These are phyloP conservation scores for Rhingia rostrata DNA, from an alignment of 2,888 invertebrate species.

Conservation along the genomic window DNA sequence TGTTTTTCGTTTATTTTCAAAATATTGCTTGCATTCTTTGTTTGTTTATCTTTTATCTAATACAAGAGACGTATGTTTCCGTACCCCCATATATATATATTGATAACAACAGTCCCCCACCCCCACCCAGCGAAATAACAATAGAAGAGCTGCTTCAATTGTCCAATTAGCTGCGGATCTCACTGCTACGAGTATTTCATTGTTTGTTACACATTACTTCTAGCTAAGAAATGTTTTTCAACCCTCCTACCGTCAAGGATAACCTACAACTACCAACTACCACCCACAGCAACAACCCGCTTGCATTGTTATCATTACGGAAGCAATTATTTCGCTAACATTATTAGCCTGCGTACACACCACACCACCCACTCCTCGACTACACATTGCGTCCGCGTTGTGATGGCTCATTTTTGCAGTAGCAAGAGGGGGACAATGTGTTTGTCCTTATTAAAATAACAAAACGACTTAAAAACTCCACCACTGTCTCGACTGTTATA, in stretches of 20 bases:
- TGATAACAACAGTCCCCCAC: too few species aligned
- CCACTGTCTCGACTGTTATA: conserved; percentile 45
- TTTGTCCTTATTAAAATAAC: conserved; percentile 59
- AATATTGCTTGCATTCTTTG: too few species aligned
- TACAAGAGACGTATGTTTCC: too few species aligned
- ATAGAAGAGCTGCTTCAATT: too few species aligned
- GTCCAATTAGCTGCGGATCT: too few species aligned
- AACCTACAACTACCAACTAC: neutral
- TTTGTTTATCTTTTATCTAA: too few species aligned
- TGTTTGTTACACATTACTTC: too few species aligned
- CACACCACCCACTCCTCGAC: neutral
- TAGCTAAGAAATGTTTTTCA: too few species aligned
- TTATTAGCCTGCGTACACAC: conserved; percentile 1
- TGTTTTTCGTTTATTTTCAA: too few species aligned
- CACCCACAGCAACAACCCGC: neutral
- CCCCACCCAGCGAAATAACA: too few species aligned
- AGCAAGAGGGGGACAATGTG: neutral
- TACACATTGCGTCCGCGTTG: neutral
- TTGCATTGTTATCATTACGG: conserved; percentile 20
- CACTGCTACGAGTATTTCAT: too few species aligned
- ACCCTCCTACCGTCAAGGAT: neutral
- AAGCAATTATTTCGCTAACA: conserved; percentile 54
- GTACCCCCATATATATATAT: too few species aligned
- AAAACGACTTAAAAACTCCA: conserved; percentile 54
- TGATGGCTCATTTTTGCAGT: neutral